phyloP scores from a whole-genome alignment of 1,140 invertebrate species.

The Drosophila varians region DNA sequence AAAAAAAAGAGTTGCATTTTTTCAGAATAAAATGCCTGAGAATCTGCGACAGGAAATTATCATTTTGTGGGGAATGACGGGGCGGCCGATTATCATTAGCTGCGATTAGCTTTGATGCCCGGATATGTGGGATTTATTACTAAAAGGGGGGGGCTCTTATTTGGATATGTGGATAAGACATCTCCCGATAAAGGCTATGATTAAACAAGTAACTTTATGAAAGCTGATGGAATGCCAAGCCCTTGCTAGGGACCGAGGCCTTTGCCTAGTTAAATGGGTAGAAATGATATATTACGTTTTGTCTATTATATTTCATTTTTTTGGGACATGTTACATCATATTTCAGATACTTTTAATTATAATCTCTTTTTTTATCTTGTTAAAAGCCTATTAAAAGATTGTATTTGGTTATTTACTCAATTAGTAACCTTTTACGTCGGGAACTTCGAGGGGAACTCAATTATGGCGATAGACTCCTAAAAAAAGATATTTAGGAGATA shows the following conservation, averaged over 20 bases:
- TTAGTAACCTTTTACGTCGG: too few relatives aligned
- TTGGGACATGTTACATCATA: too few relatives aligned
- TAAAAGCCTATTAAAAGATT: not conserved
- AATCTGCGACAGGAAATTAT: conserved; percentile 47
- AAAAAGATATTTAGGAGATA: too few relatives aligned
- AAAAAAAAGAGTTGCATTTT: conserved; percentile 31
- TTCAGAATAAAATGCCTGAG: conserved; percentile 18
- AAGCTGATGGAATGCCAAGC: too few relatives aligned
- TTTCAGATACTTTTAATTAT: too few relatives aligned
- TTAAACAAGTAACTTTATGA: not conserved
- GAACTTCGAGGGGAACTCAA: too few relatives aligned
- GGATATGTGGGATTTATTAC: conserved; percentile 20
- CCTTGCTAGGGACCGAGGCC: too few relatives aligned
- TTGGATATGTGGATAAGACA: not conserved
- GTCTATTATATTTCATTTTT: too few relatives aligned
- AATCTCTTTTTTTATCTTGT: too few relatives aligned
- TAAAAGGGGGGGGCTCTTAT: conserved; percentile 2
- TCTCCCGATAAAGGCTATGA: not conserved
- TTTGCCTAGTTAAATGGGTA: not conserved
- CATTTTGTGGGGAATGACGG: conserved; percentile 41
- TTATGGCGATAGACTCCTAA: too few relatives aligned
- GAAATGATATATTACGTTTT: too few relatives aligned
- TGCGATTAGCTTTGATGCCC: conserved; percentile 32
- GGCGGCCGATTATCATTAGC: conserved; percentile 38
- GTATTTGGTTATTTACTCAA: not conserved